Percentiles rank a stretch among this genome's conserved stretches.
Evolutionary conservation across 2,797 vertebrate genomes (phyloP).

Genomic region (Crotalus adamanteus): DNA sequence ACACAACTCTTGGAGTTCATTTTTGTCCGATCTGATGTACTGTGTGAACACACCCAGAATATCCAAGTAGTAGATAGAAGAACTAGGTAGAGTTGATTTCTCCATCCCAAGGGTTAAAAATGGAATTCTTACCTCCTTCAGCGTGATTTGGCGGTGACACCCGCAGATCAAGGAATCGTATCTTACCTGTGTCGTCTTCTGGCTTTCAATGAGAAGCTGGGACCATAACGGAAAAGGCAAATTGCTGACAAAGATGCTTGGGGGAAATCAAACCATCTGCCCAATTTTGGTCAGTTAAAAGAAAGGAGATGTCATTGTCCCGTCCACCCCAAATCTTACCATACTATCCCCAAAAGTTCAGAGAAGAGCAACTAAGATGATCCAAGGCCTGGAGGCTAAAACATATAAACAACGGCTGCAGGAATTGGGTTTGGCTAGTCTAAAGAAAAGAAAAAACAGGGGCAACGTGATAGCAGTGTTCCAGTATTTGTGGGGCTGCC

Average conservation of each 20-base stretch:
- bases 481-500: too few species aligned
- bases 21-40: neutral
- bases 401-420: too few species aligned
- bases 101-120: neutral
- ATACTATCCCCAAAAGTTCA: too few species aligned
- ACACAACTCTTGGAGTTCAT: neutral
- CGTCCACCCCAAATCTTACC: neutral
- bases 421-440: too few species aligned
- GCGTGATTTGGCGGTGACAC: slow-evolving; percentile 58
- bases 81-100: neutral
- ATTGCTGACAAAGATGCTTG: neutral
- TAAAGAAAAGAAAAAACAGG: too few species aligned
- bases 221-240: neutral
- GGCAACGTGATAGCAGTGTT: too few species aligned
- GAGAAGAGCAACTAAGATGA: too few species aligned
- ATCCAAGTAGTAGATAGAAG: neutral
- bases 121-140: neutral
- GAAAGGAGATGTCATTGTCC: neutral
- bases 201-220: slow-evolving; percentile 44
- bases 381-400: too few species aligned
- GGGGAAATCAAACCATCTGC: too few species aligned
- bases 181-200: neutral
- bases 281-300: neutral
- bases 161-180: fast-evolving
- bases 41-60: neutral